Evolutionary conservation across 2,797 vertebrate species (phyloP).

Genomic region (Enteromius treurensis): DNA sequence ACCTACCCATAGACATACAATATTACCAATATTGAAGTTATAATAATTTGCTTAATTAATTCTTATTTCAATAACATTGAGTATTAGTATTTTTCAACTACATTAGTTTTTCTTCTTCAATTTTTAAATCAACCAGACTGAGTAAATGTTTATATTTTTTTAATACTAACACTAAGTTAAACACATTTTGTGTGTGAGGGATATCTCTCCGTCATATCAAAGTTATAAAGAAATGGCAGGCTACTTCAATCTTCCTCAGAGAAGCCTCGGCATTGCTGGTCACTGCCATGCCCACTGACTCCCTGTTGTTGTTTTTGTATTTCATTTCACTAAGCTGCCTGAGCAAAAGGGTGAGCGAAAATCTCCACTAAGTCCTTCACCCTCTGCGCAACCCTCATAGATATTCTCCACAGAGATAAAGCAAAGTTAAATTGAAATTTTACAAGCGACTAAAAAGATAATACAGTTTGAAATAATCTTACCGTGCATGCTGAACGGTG

Average conservation of each 20-base stretch:
- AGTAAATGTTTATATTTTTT: conserved; percentile 7
- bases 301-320: conserved; percentile 65
- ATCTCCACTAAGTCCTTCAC: conserved; percentile 67
- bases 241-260: conserved; percentile 55
- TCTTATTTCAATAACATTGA: not conserved
- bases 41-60: not conserved
- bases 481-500: conserved; percentile 68
- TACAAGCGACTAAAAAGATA: conserved; percentile 68
- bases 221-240: conserved; percentile 52
- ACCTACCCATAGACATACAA: not conserved
- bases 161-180: conserved; percentile 42
- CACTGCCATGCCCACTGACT: conserved; percentile 62
- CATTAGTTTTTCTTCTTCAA: not conserved
- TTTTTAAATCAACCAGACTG: conserved; percentile 23
- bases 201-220: conserved; percentile 47
- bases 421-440: conserved; percentile 69
- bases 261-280: conserved; percentile 63
- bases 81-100: not conserved
- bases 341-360: conserved; percentile 64
- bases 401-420: conserved; percentile 72
- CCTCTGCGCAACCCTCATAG: conserved; percentile 57
- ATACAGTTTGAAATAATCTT: conserved; percentile 74
- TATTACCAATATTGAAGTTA: not conserved
- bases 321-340: conserved; percentile 70
- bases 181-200: conserved; percentile 32